Base-by-base conservation (phyloP, 2,113 vertebrate species). In the Hirundichthys speculiger region DNA sequence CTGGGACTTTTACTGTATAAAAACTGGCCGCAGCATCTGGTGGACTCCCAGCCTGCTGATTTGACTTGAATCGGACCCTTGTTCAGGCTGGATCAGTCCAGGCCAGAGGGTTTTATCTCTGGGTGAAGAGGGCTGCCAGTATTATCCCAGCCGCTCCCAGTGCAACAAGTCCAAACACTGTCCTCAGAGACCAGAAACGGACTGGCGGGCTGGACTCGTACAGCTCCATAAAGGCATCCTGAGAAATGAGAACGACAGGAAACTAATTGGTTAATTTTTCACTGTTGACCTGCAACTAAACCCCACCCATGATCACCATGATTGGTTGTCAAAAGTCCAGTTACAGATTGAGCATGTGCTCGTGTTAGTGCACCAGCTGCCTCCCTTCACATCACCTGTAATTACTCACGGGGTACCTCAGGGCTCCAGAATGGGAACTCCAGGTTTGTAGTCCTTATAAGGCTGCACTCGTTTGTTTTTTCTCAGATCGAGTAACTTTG, bases 181-280 rank as follows among this genome's bases (percentile, higher is more conserved):
- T 96, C 90, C 94, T 95, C 90, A 95, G 86, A 66, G 96, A 93
- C 94, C 95, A 96, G 79, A 93, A 94, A 16, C 94, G 91, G 8
- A 91, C 92, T 49, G 54, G 92, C 92, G 60, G 91, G 86, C 92
- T 89, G 53, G 80, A 92, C 67, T 91, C 91, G 0, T 96, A 98
- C 48, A 98, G 72, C 76, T 96, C 94, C 92, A 96, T 93, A 42
- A 98, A 98, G 71, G 95, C 94, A 49, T 96, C 95, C 96, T 98
- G 88, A 11, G 64, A 52, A 61, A 48, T 45, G 3, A 69, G 16
- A 68, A 13, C 19, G 13, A 34, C 10, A 18, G 38, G 18, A 34
- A 9, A 48, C n/a, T 16, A 2, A 13, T 16, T 15, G 2, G 13
- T 27, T 27, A n/a, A 27, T 27, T 27, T 4, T 27, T 27, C 27